Base-by-base conservation (phyloP, 2,797 vertebrate genomes). In the Adrianichthys oophorus region DNA sequence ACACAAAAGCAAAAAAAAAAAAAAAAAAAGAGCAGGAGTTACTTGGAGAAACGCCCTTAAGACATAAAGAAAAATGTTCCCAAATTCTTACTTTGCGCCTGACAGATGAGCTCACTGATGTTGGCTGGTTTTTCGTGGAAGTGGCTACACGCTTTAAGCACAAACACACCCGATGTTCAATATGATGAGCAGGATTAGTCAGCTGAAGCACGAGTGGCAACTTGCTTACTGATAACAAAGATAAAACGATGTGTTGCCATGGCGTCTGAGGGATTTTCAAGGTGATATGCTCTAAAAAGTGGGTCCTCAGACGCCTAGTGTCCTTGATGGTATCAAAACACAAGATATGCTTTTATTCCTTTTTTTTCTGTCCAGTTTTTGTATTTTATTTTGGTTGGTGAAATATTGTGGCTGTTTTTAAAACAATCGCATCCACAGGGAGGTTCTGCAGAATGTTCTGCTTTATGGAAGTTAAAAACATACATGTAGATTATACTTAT, bases 231-330 rank as follows among this genome's bases (percentile, higher is more conserved):
- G 87, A 89, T 87, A 89, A 87, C 84, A 87, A 84, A 86, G 89
- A 89, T 88, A 86, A 83, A 79, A 90, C 79, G 87, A 76, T 78
- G 71, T 65, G 90, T 92, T 90, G 84, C 87, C 89, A 91, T 92
- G 89, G 87, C 15, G 50, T 76, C 82, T n/a, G 51, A 76, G 74
- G 72, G 83, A 84, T 84, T 89, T 91, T 80, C 87, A 89, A 89
- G 86, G 89, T 82, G 86, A 90, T 79, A 48, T 43, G 72, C 74
- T 85, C 84, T 83, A 80, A 86, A 37, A 85, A 78, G 69, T 60
- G 69, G 70, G 59, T 51, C 78, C 81, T 79, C 70, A 76, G 72
- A 86, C 40, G 71, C 73, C 76, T 72, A 61, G 63, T 78, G 85
- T 83, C 88, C 85, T 87, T 86, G 85, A 76, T 80, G 68, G 71